phyloP scores from a whole-genome alignment of 2,113 vertebrate species.

The Nothobranchius kuhntae region DNA sequence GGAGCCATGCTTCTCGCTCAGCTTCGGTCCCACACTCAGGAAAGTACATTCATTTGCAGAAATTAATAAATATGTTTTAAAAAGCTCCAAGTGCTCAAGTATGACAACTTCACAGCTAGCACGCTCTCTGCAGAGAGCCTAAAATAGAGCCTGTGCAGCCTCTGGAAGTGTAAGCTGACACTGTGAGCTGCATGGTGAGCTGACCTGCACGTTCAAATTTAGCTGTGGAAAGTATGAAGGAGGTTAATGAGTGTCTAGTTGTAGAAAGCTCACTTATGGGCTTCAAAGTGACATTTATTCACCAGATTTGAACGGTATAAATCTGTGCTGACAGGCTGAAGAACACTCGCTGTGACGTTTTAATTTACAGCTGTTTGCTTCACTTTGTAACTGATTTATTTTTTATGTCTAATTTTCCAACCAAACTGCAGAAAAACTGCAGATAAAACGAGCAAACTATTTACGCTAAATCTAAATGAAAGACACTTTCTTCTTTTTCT shows the following conservation, averaged over 20 bases:
- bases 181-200: slow-evolving; percentile 43
- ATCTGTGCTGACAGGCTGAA: slow-evolving; percentile 20
- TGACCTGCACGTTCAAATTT: slow-evolving; percentile 63
- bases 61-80: not conserved
- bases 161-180: slow-evolving; percentile 69
- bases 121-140: slow-evolving; percentile 24
- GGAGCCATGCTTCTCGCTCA: slow-evolving; percentile 60
- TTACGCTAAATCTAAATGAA: not conserved
- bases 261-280: slow-evolving; percentile 14
- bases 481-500: slow-evolving; percentile 3
- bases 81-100: slow-evolving; percentile 41
- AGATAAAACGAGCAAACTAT: too few species aligned
- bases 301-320: slow-evolving; percentile 3
- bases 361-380: slow-evolving; percentile 28
- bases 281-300: slow-evolving; percentile 34
- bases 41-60: slow-evolving; percentile 46
- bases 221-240: slow-evolving; percentile 53
- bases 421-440: too few species aligned
- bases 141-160: slow-evolving; percentile 62
- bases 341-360: slow-evolving; percentile 8
- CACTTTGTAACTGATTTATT: not conserved
- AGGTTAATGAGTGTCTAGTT: slow-evolving; percentile 39
- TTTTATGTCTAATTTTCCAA: too few species aligned
- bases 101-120: slow-evolving; percentile 35
- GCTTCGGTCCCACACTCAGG: slow-evolving; percentile 21